Base-by-base conservation (phyloP, 2,888 invertebrate species). In the Lampropteryx suffumata region DNA sequence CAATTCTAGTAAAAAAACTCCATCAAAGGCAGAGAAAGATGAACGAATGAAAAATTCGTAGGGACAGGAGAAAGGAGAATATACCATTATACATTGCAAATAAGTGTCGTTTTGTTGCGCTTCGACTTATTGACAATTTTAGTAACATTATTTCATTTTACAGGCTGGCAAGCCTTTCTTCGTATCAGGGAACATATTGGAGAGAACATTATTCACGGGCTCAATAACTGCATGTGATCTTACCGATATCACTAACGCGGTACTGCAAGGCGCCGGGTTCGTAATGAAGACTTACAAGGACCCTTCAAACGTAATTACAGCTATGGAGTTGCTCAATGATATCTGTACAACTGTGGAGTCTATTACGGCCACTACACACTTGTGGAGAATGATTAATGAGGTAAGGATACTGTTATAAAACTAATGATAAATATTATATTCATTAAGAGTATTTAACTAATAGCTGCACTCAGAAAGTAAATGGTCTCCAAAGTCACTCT, bases 151-250 rank as follows among this genome's bases (percentile, higher is more conserved):
- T 30, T 14, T 8, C n/a, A 14, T 30, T 39, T 48, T 57, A 24
- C 54, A 72, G 75, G 29, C 12, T 10, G 70, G 71, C 0, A 73
- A 67, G 54, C 71, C 72, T 10, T 65, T 72, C 11, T 76, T 52
- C 45, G 42, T 73, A 49, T 73, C 76, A 0, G 76, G 76, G 0
- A 62, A 69, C 32, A 54, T 76, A 14, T 49, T 76, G 6, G 62
- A 68, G 17, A 24, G 53, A 1, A 66, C 64, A 14, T 42, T 73
- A n/a, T 8, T 17, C 7, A 26, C 28, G 2, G 69, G 62, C 0
- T 43, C 6, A 0, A 17, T 68, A n/a, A 52, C 50, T 10, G 47
- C 44, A 13, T 39, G 51, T 17, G 76, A 75, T 17, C 4, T 72
- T n/a, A 58, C 55, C 11, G 73, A 76, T 37, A 57, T 74, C 0